Percentiles rank a stretch among this genome's conserved stretches.
phyloP scores from a whole-genome alignment of 2,797 vertebrate species.

The Esox masquinongy region DNA sequence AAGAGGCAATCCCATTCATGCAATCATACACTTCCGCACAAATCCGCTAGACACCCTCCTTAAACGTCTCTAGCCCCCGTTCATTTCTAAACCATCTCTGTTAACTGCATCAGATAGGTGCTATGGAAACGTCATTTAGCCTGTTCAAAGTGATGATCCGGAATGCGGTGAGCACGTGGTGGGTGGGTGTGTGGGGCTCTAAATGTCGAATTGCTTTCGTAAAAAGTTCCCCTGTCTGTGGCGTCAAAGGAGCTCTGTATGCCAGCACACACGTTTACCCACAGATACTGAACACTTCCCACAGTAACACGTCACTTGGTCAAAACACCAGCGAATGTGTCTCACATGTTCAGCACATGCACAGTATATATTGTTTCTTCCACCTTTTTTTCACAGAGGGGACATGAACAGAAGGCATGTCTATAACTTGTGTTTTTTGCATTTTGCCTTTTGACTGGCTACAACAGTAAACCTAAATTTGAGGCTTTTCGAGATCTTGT shows the following conservation, averaged over 20 bases:
- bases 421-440: too few relatives aligned
- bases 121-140: not conserved
- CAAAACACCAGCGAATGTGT: too few relatives aligned
- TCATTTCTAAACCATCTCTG: not conserved
- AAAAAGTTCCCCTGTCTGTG: not conserved
- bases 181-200: not conserved
- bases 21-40: not conserved
- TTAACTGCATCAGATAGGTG: not conserved
- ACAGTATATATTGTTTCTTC: too few relatives aligned
- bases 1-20: not conserved
- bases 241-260: not conserved
- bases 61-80: not conserved
- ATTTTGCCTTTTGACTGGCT: too few relatives aligned
- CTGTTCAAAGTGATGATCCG: not conserved
- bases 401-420: too few relatives aligned
- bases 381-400: too few relatives aligned
- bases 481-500: too few relatives aligned
- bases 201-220: conserved; percentile 4
- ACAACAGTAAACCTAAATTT: too few relatives aligned
- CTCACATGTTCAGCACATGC: too few relatives aligned
- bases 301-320: too few relatives aligned
- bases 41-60: not conserved
- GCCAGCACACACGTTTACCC: not conserved
- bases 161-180: not conserved
- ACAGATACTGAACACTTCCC: too few relatives aligned